Evolutionary conservation across 2,888 invertebrate genomes (phyloP), one percentile per base, ranked within the genome.

Genomic region (Caenorhabditis sulstoni): DNA sequence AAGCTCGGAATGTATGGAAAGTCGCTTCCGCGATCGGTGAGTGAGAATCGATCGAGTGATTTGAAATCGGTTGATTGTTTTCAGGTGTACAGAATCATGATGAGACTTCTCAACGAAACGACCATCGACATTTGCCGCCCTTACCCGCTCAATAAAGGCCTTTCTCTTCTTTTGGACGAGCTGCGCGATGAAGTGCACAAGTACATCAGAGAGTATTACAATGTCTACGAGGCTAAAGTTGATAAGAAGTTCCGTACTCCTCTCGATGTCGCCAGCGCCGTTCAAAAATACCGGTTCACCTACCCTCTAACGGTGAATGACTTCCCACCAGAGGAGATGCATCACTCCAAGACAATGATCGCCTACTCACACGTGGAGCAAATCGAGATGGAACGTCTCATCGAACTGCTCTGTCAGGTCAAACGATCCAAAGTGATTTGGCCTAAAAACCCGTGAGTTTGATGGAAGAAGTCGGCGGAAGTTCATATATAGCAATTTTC

Each of bases 1-100:
- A 35, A 41, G 9, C 11, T 49, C 11, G 71, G 71, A 22, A 49
- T 71, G 41, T 71, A 50, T n/a, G 71, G 71, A 37, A 39, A 22
- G 9, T 8, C 22, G 0, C 5, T 71, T 4, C 62, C 71, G 7
- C 1, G 3, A 11, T 20, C 11, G 35, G 68, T 68, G 11, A 37
- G 37, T 37, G 11, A n/a, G n/a, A 3, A 29, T 29, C 29, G 7
- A 29, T 7, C 3, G 7, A 29, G 4, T 29, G 3, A 29, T 3
- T 29, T 5, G 4, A 29, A 29, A 29, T 5, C 3, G 4, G 7
- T 5, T 29, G 29, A 3, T 29, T 29, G 7, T 29, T 29, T 29
- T 29, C 29, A 29, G 29, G 3, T 29, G 7, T 29, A 29, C 7
- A 3, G 3, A 29, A 29, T 29, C 7, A 3, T 29, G 29, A 3